Conservation (phyloP, 2,797 vertebrate species). For the Melanotaenia trifasciata region DNA sequence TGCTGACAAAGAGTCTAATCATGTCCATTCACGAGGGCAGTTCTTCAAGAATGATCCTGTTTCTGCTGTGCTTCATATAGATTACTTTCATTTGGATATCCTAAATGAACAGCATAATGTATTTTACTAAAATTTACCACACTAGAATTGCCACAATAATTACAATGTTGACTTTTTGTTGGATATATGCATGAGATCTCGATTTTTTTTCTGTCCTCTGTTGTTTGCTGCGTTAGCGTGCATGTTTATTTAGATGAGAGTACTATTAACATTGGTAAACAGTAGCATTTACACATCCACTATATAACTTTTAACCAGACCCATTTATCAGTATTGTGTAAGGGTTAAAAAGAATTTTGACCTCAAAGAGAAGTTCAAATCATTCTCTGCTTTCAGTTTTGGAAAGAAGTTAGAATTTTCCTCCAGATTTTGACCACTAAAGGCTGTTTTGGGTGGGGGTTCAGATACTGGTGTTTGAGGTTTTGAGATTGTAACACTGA, state of each 20-base stretch:
- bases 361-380: neutral
- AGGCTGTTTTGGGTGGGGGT: neutral
- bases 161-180: neutral
- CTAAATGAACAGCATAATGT: neutral
- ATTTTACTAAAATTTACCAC: neutral
- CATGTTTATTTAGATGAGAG: no score
- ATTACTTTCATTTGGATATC: neutral
- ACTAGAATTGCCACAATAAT: neutral
- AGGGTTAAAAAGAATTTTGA: neutral
- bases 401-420: neutral
- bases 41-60: neutral
- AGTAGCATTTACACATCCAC: no score
- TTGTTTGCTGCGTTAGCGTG: no score
- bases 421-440: neutral
- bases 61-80: neutral
- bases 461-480: neutral
- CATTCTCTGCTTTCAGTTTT: constrained; percentile 3
- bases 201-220: no score
- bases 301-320: neutral
- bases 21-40: no score
- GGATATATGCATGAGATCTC: neutral
- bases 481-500: neutral
- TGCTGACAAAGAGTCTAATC: neutral
- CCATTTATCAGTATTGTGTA: neutral
- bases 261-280: no score